Evolutionary conservation across 2,888 invertebrate species (phyloP).

Genomic region (Seira musarum): DNA sequence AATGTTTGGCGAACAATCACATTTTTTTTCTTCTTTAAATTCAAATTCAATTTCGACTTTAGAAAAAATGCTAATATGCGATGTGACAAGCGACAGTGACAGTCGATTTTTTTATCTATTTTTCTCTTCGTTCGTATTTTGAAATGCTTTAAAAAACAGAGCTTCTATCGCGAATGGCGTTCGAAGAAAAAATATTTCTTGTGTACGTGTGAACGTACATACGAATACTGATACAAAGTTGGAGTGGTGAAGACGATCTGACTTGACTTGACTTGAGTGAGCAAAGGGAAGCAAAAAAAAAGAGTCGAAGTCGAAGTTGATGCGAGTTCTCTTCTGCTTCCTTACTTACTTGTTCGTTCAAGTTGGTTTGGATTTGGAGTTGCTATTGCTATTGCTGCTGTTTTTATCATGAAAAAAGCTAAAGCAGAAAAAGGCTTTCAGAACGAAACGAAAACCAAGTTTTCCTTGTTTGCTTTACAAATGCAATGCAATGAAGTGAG

Average conservation of each 20-base stretch:
- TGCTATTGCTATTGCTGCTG: no score
- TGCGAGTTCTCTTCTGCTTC: slow-evolving; percentile 25
- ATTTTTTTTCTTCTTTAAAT: slow-evolving; percentile 30
- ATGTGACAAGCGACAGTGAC: no score
- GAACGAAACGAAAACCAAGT: no score
- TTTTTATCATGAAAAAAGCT: no score
- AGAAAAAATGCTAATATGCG: slow-evolving; percentile 9
- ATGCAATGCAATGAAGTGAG: no score
- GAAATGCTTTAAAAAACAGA: slow-evolving; percentile 37
- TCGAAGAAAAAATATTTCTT: slow-evolving; percentile 56
- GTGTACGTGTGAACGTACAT: slow-evolving; percentile 62
- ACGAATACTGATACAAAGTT: slow-evolving; percentile 61
- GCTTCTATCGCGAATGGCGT: no score
- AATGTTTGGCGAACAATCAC: slow-evolving; percentile 52
- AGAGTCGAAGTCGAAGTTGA: neutral
- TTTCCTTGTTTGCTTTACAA: no score
- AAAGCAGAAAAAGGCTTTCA: no score
- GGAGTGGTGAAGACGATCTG: slow-evolving; percentile 58
- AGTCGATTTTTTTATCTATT: slow-evolving; percentile 16
- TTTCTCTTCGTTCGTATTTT: slow-evolving; percentile 6
- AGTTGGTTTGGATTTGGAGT: no score
- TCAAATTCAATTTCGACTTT: slow-evolving; percentile 2
- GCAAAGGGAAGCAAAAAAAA: slow-evolving; percentile 43
- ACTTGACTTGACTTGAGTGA: slow-evolving; percentile 30
- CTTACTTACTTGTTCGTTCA: slow-evolving; percentile 21